A percentile compares a stretch with the other conserved stretches of the same genome.
Conservation (phyloP, 2,797 vertebrate species). For the Hemitrygon akajei region DNA sequence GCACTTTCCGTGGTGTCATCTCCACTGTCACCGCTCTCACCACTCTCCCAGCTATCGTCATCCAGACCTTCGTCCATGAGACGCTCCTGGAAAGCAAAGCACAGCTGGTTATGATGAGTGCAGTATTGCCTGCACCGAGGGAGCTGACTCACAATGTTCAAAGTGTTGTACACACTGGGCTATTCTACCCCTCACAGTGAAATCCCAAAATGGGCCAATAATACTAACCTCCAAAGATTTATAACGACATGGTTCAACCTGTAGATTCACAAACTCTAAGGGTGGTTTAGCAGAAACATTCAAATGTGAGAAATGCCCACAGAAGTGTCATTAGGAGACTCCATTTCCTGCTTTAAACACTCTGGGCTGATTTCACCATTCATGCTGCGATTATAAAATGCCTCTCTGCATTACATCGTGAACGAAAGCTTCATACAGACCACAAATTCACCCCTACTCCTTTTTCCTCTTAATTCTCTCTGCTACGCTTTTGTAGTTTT, state of each 20-base stretch:
- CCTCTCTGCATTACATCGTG: background rate
- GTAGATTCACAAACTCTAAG: background rate
- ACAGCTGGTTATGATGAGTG: background rate
- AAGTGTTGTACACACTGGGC: too few relatives aligned
- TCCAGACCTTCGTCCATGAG: constrained; percentile 78
- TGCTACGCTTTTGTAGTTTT: background rate
- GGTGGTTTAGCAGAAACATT: background rate
- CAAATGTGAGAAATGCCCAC: background rate
- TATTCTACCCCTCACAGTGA: background rate
- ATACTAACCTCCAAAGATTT: background rate
- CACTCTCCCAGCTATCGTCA: constrained; percentile 55
- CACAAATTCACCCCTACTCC: too few relatives aligned
- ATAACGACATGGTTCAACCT: background rate
- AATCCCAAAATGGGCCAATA: background rate
- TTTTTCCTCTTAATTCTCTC: background rate
- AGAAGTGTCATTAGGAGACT: background rate
- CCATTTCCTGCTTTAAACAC: background rate
- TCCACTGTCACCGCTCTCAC: constrained; percentile 51
- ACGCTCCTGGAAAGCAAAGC: constrained; percentile 61
- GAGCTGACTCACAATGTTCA: background rate
- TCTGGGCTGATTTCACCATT: too few relatives aligned
- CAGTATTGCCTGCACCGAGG: background rate
- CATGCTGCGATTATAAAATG: background rate
- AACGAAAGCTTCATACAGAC: background rate
- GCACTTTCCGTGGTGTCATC: constrained; percentile 70